Evolutionary conservation across 2,888 invertebrate species (phyloP).

Genomic region (Petrolisthes manimaculis): DNA sequence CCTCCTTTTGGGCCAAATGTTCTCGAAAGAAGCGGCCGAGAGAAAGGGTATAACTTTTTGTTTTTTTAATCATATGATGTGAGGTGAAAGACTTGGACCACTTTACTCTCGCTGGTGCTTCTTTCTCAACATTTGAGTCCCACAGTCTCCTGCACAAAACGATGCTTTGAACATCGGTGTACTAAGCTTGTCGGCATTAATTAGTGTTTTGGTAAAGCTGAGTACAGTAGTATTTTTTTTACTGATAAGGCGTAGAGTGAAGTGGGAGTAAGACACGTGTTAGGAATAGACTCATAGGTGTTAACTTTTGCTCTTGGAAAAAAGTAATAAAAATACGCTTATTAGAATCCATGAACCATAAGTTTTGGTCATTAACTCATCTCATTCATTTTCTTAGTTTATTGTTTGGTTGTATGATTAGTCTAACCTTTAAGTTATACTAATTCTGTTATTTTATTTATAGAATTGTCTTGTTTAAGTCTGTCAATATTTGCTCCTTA

Average conservation of each 20-base stretch:
- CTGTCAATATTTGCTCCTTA: slow-evolving; percentile 50
- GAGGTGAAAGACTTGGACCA: background rate
- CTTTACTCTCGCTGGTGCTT: background rate
- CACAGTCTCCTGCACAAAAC: slow-evolving; percentile 50
- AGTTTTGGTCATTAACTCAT: slow-evolving; percentile 51
- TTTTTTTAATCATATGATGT: background rate
- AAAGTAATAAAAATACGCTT: slow-evolving; percentile 63
- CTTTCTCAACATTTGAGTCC: background rate
- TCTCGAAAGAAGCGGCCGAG: slow-evolving; percentile 3
- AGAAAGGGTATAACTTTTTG: background rate
- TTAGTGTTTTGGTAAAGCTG: slow-evolving; percentile 62
- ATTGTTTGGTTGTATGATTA: slow-evolving; percentile 59
- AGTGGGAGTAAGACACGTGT: slow-evolving; percentile 53
- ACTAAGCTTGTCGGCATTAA: slow-evolving; percentile 62
- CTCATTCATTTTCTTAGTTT: slow-evolving; percentile 46
- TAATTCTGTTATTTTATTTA: slow-evolving; percentile 60
- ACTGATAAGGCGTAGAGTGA: slow-evolving; percentile 44
- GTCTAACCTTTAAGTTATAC: slow-evolving; percentile 58
- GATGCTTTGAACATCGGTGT: slow-evolving; percentile 55
- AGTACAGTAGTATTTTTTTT: slow-evolving; percentile 47
- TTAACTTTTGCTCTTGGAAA: slow-evolving; percentile 54
- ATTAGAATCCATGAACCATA: slow-evolving; percentile 57
- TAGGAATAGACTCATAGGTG: slow-evolving; percentile 54
- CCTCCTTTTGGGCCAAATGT: slow-evolving; percentile 11
- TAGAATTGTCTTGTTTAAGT: slow-evolving; percentile 47